These are phyloP conservation scores for Nezara viridula DNA, from an alignment of 2,888 invertebrate species.

Conservation along the genomic window DNA sequence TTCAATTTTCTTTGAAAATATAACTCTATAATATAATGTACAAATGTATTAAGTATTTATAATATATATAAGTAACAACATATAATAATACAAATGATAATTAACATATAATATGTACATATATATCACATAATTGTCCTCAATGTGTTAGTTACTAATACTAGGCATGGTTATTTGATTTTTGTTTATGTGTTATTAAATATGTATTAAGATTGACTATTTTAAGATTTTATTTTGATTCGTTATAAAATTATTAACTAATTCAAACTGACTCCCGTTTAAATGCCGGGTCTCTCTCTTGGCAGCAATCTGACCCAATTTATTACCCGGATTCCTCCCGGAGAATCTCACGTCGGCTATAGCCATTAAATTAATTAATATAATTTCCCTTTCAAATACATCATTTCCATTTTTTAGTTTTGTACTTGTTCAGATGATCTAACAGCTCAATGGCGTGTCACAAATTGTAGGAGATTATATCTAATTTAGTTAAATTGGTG, in stretches of 20 bases:
- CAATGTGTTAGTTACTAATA: too few relatives aligned
- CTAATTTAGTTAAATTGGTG: conserved; percentile 33
- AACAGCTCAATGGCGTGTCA: conserved; percentile 42
- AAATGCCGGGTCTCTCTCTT: background rate
- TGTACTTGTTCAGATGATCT: conserved; percentile 36
- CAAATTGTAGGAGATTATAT: conserved; percentile 40
- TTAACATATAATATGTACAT: too few relatives aligned
- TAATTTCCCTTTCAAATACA: conserved; percentile 5
- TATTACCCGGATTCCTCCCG: background rate
- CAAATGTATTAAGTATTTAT: too few relatives aligned
- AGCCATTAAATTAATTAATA: conserved; percentile 1
- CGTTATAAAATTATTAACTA: background rate
- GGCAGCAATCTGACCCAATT: background rate
- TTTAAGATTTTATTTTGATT: background rate
- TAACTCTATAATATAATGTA: too few relatives aligned
- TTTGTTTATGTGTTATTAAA: background rate
- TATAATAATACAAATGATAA: too few relatives aligned
- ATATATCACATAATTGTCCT: too few relatives aligned
- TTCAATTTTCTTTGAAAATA: too few relatives aligned
- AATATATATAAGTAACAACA: too few relatives aligned
- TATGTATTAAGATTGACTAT: background rate
- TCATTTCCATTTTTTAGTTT: conserved; percentile 36
- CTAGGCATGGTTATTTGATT: too few relatives aligned
- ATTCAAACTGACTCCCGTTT: background rate
- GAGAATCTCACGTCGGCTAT: background rate